These are phyloP conservation scores for Crypturellus tataupa DNA, from an alignment of 2,797 vertebrate genomes.

Conservation along the genomic window DNA sequence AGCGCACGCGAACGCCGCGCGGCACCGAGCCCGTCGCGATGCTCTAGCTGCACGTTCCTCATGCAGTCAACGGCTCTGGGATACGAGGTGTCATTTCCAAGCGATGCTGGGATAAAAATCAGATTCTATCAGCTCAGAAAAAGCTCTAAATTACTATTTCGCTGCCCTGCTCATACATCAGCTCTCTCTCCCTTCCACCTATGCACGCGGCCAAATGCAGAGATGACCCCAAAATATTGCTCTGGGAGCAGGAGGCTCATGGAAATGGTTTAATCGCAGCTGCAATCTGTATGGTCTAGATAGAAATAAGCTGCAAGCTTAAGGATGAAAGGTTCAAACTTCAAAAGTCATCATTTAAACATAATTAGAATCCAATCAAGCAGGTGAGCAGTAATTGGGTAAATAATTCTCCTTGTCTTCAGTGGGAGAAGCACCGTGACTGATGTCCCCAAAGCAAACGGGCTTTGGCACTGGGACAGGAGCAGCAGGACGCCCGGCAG, in stretches of 20 bases:
- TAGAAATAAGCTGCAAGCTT: background rate
- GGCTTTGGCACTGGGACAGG: background rate
- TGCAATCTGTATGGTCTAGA: background rate
- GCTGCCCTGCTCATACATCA: background rate
- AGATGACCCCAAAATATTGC: background rate
- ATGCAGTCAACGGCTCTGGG: background rate
- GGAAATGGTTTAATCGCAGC: background rate
- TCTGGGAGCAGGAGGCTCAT: background rate
- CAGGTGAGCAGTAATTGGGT: background rate
- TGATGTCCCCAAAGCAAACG: background rate
- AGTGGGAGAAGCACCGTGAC: background rate
- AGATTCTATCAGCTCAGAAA: background rate
- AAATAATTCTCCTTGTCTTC: background rate
- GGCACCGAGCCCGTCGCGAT: background rate
- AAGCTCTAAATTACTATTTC: background rate
- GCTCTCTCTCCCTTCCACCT: background rate
- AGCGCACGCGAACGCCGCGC: background rate
- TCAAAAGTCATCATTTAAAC: background rate
- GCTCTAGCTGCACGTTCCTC: background rate
- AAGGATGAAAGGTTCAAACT: background rate
- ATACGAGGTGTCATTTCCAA: background rate
- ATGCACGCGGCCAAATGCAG: background rate
- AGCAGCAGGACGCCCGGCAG: too few species aligned
- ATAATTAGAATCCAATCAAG: background rate
- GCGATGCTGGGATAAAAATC: slow-evolving; percentile 41